Conservation (phyloP, 2,113 vertebrate genomes). For the Sceloporus tristichus region DNA sequence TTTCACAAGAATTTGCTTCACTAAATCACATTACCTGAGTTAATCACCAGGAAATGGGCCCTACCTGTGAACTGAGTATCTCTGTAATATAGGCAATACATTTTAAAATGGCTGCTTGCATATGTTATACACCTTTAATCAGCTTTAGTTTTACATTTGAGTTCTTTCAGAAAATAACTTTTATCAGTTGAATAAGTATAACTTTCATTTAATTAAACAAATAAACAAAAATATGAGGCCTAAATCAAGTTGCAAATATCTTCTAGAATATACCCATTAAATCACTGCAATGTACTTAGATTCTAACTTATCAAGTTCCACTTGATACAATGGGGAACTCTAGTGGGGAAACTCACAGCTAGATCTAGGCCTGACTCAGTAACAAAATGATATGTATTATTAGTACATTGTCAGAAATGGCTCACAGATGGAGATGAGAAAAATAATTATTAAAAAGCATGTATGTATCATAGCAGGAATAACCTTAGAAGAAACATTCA, state of each 20-base stretch:
- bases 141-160: not conserved
- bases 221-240: not conserved
- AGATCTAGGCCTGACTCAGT: too few relatives aligned
- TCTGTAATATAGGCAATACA: not conserved
- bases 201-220: not conserved
- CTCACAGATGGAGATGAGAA: not conserved
- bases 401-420: not conserved
- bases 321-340: too few relatives aligned
- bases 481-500: not conserved
- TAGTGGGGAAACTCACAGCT: too few relatives aligned
- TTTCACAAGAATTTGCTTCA: not conserved
- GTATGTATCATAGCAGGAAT: not conserved
- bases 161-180: constrained; percentile 16
- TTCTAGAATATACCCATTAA: too few relatives aligned
- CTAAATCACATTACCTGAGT: not conserved
- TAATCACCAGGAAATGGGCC: not conserved
- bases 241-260: too few relatives aligned
- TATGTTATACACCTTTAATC: not conserved
- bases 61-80: not conserved
- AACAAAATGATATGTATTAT: too few relatives aligned
- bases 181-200: not conserved
- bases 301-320: too few relatives aligned
- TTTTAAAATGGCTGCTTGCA: not conserved
- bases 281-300: too few relatives aligned
- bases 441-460: not conserved